phyloP scores from a whole-genome alignment of 2,113 vertebrate genomes.

The Phaethon lepturus region DNA sequence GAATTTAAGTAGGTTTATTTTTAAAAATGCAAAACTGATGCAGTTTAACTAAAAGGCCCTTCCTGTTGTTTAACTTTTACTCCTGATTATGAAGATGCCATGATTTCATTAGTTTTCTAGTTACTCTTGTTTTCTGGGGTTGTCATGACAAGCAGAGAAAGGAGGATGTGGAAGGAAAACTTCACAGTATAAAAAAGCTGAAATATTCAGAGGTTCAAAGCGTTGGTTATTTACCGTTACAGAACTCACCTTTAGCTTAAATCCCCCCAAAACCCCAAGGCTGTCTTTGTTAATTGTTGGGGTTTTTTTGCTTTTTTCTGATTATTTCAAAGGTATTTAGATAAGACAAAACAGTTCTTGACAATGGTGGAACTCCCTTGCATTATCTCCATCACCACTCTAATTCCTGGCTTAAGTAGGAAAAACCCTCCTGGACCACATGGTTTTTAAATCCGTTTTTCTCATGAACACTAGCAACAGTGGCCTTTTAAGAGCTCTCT shows the following conservation, averaged over 20 bases:
- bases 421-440: neutral
- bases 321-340: neutral
- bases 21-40: constrained; percentile 5
- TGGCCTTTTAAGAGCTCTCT: neutral
- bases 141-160: neutral
- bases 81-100: neutral
- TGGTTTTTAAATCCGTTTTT: neutral
- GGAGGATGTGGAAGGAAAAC: neutral
- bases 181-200: neutral
- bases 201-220: neutral
- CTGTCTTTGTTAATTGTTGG: neutral
- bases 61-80: constrained; percentile 1
- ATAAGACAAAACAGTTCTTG: neutral
- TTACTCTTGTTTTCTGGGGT: neutral
- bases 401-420: neutral
- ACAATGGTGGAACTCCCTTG: neutral
- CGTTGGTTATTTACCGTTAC: neutral
- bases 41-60: neutral
- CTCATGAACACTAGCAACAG: neutral
- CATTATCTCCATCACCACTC: neutral
- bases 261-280: neutral
- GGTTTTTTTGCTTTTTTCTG: neutral
- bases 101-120: constrained; percentile 13
- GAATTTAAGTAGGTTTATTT: constrained; percentile 13
- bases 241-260: neutral